Evolutionary conservation across 2,797 vertebrate species (phyloP).

Genomic region (Passerculus sandwichensis): DNA sequence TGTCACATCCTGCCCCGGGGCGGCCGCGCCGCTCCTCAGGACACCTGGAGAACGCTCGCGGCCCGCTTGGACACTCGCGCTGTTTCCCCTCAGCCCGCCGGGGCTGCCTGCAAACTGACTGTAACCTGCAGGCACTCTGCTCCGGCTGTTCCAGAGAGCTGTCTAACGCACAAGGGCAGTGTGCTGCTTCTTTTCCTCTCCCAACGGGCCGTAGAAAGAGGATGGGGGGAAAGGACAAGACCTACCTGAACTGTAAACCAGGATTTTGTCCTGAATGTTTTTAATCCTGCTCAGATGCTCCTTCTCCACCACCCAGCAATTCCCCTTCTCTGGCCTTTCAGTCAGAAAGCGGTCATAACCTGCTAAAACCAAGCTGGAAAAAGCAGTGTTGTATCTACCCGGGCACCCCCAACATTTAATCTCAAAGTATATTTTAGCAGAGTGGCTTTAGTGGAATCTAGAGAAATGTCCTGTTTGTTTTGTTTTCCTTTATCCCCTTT

Average conservation of each 20-base stretch:
- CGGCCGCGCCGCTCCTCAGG: background rate
- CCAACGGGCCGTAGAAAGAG: background rate
- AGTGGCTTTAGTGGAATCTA: constrained; percentile 35
- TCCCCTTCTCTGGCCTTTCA: background rate
- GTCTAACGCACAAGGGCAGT: rapidly evolving
- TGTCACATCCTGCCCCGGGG: too few relatives aligned
- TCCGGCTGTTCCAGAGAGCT: background rate
- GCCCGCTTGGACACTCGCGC: background rate
- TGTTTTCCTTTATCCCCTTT: constrained; percentile 35
- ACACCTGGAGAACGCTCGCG: background rate
- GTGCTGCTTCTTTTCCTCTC: background rate
- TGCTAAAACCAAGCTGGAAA: background rate
- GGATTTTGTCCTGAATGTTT: background rate
- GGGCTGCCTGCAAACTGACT: background rate
- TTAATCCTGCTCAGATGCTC: background rate
- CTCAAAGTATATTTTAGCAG: constrained; percentile 22
- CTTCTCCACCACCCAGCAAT: background rate
- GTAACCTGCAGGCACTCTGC: background rate
- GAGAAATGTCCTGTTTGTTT: constrained; percentile 19
- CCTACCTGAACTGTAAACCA: background rate
- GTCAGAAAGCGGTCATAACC: background rate
- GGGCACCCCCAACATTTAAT: background rate
- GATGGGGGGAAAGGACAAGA: background rate
- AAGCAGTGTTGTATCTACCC: background rate
- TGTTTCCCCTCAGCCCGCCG: rapidly evolving